Percentiles rank a stretch among this genome's conserved stretches.
Conservation (phyloP, 2,888 invertebrate species). For the Erebia palarica region DNA sequence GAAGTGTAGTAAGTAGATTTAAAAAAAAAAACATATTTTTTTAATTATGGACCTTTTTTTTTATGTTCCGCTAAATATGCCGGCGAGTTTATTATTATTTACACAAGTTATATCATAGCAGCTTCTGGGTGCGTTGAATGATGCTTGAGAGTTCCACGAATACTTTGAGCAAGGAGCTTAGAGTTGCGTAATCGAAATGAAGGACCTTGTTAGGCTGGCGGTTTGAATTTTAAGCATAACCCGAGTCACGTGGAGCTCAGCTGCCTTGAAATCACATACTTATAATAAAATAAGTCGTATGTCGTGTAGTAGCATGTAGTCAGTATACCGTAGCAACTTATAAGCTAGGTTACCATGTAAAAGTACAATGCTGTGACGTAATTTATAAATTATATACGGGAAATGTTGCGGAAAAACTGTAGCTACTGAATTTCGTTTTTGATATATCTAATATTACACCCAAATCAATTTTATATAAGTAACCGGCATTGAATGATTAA, state of each 20-base stretch:
- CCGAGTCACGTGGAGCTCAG: constrained; percentile 26
- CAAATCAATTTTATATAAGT: no score
- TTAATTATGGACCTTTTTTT: no score
- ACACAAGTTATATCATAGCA: neutral
- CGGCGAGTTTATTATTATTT: no score
- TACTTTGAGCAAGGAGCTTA: constrained; percentile 19
- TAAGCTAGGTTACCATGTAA: neutral
- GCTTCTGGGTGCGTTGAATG: neutral
- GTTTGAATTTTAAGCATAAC: constrained; percentile 18
- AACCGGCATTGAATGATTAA: no score
- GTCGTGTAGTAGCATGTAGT: neutral
- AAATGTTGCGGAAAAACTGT: no score
- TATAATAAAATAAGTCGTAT: neutral
- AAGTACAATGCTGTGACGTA: no score
- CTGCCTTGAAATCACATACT: constrained; percentile 14
- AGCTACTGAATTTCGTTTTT: no score
- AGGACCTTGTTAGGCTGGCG: constrained; percentile 22
- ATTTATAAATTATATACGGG: no score
- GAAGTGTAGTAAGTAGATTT: no score
- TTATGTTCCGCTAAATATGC: no score
- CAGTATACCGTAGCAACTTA: neutral
- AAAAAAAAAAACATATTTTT: no score
- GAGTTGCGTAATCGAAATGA: constrained; percentile 28
- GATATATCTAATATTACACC: no score
- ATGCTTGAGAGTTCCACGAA: constrained; percentile 8